phyloP scores from a whole-genome alignment of 2,113 vertebrate species.

The Ceyx margarethae region DNA sequence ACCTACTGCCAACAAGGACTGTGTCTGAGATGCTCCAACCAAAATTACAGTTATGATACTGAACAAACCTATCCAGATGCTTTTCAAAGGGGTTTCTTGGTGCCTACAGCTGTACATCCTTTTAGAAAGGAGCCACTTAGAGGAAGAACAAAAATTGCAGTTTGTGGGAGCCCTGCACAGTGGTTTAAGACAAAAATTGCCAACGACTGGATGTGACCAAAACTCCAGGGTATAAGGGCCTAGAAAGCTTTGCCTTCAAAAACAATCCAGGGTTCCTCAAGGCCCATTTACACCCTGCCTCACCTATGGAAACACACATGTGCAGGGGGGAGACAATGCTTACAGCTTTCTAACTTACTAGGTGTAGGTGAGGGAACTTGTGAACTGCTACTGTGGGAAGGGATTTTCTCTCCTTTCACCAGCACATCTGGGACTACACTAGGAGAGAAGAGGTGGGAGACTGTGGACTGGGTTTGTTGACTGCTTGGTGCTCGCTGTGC shows the following conservation, averaged over 20 bases:
- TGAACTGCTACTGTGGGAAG: conserved; percentile 71
- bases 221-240: neutral
- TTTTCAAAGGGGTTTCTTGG: neutral
- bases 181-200: neutral
- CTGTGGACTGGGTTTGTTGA: conserved; percentile 61
- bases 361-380: conserved; percentile 74
- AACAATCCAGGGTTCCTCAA: neutral
- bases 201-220: neutral
- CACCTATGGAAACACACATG: neutral
- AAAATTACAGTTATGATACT: neutral
- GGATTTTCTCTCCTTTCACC: conserved; percentile 83
- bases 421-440: conserved; percentile 67
- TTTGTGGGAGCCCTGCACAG: neutral
- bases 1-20: neutral
- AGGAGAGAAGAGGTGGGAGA: conserved; percentile 76
- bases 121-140: neutral
- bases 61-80: neutral
- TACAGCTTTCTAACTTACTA: conserved; percentile 75
- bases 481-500: conserved; percentile 68
- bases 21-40: neutral
- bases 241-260: neutral
- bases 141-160: neutral
- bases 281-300: neutral
- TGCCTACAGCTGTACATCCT: neutral
- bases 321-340: neutral